Base-by-base conservation (phyloP, 1,140 invertebrate genomes). In the Temnothorax longispinosus region DNA sequence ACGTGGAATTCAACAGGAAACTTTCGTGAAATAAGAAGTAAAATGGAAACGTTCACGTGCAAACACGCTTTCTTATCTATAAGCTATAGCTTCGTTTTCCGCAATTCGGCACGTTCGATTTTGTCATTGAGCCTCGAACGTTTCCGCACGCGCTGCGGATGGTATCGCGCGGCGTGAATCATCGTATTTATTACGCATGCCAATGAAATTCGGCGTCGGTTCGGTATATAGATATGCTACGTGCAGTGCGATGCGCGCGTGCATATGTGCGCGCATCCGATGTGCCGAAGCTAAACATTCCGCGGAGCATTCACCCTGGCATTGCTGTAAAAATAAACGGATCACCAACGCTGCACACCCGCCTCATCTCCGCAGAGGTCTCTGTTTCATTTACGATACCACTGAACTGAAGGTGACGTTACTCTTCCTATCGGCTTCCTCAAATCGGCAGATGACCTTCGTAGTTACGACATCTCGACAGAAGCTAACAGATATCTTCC, bases 291-390 rank as follows among this genome's bases (percentile, higher is more conserved):
- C 87, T 93, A 94, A 94, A 94, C 93, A 92, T 94, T 93, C 88
- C 67, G 84, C 85, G 75, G 93, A 93, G 89, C 93, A 78, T 94
- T 94, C 93, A 94, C 93, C 93, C 93, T 93, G 91, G 92, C 93
- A 92, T 92, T 91, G 92, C 92, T 93, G 92, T 91, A 91, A 94
- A 93, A 93, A 93, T 94, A 94, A 94, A 94, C 93, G 92, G 90
- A 92, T 94, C 92, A 89, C 88, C 91, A 74, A 64, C 84, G 86
- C 75, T 78, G 85, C 85, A 54, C 87, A 85, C 84, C 87, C 84
- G 87, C 84, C 87, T 82, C 89, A 84, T 90, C 89, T 78, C 72
- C 87, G 47, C 62, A 52, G 89, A 86, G 81, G 76, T 88, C 76
- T 86, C 44, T 52, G 86, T 86, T 90, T 90, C 89, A 90, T 90